These are phyloP conservation scores for Hemicentrotus pulcherrimus DNA, from an alignment of 35 echinoderm and acorn worm genomes.

Conservation along the genomic window DNA sequence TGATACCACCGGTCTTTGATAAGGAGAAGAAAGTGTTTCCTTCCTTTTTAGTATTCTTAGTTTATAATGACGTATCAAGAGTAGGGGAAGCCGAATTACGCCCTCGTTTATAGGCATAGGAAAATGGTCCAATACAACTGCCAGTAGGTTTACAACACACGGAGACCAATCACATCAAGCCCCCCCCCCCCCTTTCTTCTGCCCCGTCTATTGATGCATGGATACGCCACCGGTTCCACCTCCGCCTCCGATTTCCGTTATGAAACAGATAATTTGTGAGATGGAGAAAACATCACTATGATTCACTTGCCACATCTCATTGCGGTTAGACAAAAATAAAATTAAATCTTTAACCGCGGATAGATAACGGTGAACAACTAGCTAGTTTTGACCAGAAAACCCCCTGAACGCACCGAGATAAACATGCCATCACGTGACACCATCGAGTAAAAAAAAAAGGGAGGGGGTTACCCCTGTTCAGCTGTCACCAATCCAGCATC, in stretches of 20 bases:
- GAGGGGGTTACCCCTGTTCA: neutral
- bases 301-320: neutral
- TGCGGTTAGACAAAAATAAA: neutral
- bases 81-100: no score
- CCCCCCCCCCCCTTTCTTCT: no score
- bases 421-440: neutral
- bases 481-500: neutral
- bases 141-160: no score
- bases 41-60: no score
- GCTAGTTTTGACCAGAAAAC: neutral
- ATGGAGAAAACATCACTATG: neutral
- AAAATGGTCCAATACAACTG: no score
- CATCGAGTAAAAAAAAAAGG: neutral
- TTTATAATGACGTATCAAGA: no score
- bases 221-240: neutral
- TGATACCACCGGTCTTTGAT: neutral
- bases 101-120: no score
- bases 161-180: no score
- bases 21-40: neutral
- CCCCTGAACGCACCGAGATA: neutral
- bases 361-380: neutral
- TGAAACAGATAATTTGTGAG: neutral
- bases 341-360: neutral
- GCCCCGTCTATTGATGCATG: neutral
- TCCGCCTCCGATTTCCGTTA: neutral